A percentile compares a stretch with the other conserved stretches of the same genome.
Evolutionary conservation across 2,797 vertebrate genomes (phyloP).

Genomic region (Lagocephalus sceleratus): DNA sequence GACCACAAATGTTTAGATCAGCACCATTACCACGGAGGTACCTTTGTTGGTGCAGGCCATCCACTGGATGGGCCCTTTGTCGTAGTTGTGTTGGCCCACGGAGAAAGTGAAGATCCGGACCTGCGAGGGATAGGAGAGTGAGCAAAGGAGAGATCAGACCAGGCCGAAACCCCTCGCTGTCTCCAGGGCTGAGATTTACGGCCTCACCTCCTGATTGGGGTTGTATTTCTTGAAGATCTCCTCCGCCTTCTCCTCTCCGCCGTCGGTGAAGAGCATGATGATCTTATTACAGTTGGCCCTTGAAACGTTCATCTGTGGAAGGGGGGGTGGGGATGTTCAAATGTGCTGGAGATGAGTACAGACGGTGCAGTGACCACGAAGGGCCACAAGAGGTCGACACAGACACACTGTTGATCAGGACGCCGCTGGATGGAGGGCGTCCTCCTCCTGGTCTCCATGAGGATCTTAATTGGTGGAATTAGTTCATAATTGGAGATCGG

Average conservation of each 20-base stretch:
- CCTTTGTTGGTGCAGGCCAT: constrained; percentile 98
- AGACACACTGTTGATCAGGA: constrained; percentile 22
- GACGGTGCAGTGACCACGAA: constrained; percentile 10
- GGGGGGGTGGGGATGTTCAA: neutral
- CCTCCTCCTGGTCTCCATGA: neutral
- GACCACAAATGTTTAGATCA: neutral
- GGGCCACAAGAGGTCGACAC: constrained; percentile 51
- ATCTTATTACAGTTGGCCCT: constrained; percentile 97
- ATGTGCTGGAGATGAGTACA: neutral
- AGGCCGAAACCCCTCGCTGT: neutral
- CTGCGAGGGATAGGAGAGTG: constrained; percentile 64
- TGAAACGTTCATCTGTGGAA: constrained; percentile 79
- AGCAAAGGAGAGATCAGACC: neutral
- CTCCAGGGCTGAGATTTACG: neutral
- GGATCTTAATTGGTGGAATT: constrained; percentile 12
- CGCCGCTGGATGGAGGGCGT: constrained; percentile 1
- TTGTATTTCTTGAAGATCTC: constrained; percentile 92
- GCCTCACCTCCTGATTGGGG: constrained; percentile 84
- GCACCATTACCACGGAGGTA: constrained; percentile 30
- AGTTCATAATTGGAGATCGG: neutral
- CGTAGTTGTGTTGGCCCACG: constrained; percentile 97
- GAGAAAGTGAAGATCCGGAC: constrained; percentile 98
- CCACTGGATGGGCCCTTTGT: constrained; percentile 94
- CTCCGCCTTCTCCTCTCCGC: constrained; percentile 92
- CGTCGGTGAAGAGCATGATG: constrained; percentile 98